A percentile compares a stretch with the other conserved stretches of the same genome.
These are phyloP conservation scores for Scatophagus argus DNA, from an alignment of 2,113 vertebrate genomes.

Conservation along the genomic window DNA sequence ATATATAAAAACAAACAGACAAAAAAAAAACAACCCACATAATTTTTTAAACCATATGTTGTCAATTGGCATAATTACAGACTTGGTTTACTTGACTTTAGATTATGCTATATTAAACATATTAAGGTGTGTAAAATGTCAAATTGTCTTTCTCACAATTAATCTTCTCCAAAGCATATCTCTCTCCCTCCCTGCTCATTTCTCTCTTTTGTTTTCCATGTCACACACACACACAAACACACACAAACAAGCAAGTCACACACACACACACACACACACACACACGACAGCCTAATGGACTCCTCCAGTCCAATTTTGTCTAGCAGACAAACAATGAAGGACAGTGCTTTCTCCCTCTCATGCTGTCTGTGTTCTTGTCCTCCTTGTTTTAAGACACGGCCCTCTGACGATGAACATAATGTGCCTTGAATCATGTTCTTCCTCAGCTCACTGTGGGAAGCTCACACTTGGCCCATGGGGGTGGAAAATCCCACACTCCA, in stretches of 20 bases:
- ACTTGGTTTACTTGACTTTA: background rate
- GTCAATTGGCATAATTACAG: background rate
- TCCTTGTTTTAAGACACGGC: conserved; percentile 48
- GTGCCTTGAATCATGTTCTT: conserved; percentile 59
- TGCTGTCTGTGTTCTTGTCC: conserved; percentile 56
- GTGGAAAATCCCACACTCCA: conserved; percentile 67
- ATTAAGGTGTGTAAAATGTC: background rate
- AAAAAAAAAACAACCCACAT: no score
- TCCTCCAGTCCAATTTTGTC: conserved; percentile 59
- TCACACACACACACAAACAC: conserved; percentile 29
- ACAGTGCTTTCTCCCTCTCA: conserved; percentile 22
- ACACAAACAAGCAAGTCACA: conserved; percentile 10
- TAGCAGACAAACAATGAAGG: conserved; percentile 57
- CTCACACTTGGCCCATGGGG: conserved; percentile 64
- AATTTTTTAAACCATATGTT: background rate
- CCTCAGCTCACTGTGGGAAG: conserved; percentile 58
- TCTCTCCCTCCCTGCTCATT: background rate
- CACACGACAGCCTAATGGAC: conserved; percentile 50
- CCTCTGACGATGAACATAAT: conserved; percentile 67
- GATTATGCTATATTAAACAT: background rate
- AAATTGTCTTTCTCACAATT: background rate
- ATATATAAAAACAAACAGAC: no score
- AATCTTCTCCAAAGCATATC: background rate
- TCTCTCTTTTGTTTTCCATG: background rate
- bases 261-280: conserved; percentile 27